phyloP scores from a whole-genome alignment of 2,797 vertebrate genomes.

The Neostethus bicornis region DNA sequence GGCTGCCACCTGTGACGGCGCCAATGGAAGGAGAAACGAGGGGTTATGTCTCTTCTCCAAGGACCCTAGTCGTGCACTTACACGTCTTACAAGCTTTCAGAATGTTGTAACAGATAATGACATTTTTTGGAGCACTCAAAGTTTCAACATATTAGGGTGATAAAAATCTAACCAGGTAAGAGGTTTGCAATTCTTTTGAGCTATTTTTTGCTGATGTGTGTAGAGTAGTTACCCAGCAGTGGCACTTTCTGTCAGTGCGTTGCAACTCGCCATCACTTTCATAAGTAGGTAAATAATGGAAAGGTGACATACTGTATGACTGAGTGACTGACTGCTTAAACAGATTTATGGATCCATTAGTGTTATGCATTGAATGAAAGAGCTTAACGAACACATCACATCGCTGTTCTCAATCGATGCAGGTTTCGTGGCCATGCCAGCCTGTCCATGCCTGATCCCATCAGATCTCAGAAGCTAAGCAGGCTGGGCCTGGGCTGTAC shows the following conservation, averaged over 20 bases:
- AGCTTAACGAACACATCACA: background rate
- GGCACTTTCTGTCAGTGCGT: background rate
- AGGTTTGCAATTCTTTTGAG: background rate
- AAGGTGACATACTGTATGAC: too few relatives aligned
- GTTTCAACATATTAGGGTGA: background rate
- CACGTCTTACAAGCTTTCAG: too few relatives aligned
- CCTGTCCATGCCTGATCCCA: slow-evolving; percentile 3
- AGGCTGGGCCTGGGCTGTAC: too few relatives aligned
- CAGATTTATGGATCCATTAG: background rate
- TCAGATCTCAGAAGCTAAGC: too few relatives aligned
- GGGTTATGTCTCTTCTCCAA: too few relatives aligned
- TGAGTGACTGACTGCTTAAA: background rate
- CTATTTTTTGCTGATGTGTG: background rate
- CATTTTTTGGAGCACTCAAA: too few relatives aligned
- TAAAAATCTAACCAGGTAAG: background rate
- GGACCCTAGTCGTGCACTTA: too few relatives aligned
- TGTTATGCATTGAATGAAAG: slow-evolving; percentile 4
- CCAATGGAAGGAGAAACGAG: too few relatives aligned
- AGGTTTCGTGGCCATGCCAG: background rate
- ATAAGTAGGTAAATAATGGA: background rate
- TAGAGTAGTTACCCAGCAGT: background rate
- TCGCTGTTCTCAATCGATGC: slow-evolving; percentile 6
- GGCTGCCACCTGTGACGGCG: too few relatives aligned
- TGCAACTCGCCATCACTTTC: background rate
- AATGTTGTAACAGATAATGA: too few relatives aligned